These are phyloP conservation scores for Lathronympha strigana DNA, from an alignment of 2,888 invertebrate species.

Conservation along the genomic window DNA sequence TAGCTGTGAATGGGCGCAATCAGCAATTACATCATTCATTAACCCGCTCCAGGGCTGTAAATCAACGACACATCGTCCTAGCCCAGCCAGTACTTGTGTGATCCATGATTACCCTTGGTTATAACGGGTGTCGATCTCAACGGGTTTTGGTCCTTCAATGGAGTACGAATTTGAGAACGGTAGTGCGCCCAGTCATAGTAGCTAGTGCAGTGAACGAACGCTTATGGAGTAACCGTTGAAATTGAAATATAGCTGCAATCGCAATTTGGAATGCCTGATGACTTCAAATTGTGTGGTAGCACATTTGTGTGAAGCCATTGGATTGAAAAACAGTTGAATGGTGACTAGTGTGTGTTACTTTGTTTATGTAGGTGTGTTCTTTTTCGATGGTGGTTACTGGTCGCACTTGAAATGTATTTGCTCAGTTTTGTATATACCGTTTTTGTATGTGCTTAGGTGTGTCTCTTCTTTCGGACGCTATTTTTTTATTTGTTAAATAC, in stretches of 20 bases:
- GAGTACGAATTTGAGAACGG: neutral
- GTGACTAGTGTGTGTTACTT: neutral
- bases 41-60: slow-evolving; percentile 33
- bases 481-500: neutral
- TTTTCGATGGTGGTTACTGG: too few species aligned
- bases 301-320: neutral
- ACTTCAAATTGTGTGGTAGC: neutral
- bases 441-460: too few species aligned
- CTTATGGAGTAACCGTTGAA: neutral
- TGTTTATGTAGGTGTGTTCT: slow-evolving; percentile 3
- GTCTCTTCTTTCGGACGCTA: too few species aligned
- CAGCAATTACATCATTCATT: slow-evolving; percentile 67
- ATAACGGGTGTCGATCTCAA: neutral
- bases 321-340: neutral
- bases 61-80: neutral
- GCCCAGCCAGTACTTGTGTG: neutral
- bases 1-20: slow-evolving; percentile 64
- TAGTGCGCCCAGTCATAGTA: slow-evolving; percentile 8
- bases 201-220: neutral
- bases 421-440: neutral
- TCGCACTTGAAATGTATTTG: neutral
- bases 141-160: neutral
- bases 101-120: neutral
- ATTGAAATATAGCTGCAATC: neutral
- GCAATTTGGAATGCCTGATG: neutral